Conservation (phyloP, 2,113 vertebrate genomes). For the Axis porcinus region DNA sequence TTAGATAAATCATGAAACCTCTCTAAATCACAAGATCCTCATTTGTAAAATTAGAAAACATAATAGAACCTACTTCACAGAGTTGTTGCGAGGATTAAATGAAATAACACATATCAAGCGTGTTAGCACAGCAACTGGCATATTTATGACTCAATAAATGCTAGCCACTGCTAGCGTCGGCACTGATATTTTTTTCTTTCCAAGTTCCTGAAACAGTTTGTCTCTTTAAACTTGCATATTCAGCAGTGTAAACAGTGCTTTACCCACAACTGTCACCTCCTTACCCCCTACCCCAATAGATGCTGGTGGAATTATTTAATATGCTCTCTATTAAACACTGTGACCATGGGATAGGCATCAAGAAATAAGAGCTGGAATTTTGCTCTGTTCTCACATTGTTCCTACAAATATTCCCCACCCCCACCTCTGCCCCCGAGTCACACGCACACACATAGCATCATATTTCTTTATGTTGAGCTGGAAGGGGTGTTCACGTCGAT, state of each 20-base stretch:
- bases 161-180: not conserved
- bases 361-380: slow-evolving; percentile 38
- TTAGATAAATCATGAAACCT: not conserved
- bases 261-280: not conserved
- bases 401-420: not conserved
- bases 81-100: not conserved
- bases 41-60: not conserved
- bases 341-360: not conserved
- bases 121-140: not conserved
- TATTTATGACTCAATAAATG: not conserved
- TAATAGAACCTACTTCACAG: not conserved
- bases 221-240: not conserved
- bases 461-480: slow-evolving; percentile 60
- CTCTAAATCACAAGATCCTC: not conserved
- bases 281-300: not conserved
- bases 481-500: slow-evolving; percentile 50
- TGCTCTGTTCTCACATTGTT: slow-evolving; percentile 8
- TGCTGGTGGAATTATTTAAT: not conserved
- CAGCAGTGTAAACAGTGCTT: not conserved
- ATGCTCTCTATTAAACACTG: not conserved
- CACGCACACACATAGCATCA: not conserved
- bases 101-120: not conserved
- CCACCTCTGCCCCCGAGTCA: not conserved
- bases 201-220: not conserved
- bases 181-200: not conserved